phyloP scores from a whole-genome alignment of 2,113 vertebrate genomes.

The Brachirus orientalis region DNA sequence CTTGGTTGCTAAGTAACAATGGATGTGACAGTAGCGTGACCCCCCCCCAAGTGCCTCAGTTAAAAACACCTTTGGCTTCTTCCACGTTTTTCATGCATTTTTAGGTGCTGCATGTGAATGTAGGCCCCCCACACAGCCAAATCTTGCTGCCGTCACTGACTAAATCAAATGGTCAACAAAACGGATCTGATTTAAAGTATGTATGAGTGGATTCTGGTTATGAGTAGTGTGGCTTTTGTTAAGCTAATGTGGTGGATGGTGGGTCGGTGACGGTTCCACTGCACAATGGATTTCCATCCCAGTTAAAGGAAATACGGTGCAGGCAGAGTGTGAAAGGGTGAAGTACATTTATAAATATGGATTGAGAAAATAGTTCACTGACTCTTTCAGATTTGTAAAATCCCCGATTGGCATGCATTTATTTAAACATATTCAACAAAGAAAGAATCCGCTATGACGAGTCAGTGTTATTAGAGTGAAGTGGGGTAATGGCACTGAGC shows the following conservation, averaged over 20 bases:
- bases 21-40: too few species aligned
- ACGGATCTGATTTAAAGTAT: not conserved
- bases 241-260: conserved; percentile 51
- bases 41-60: too few species aligned
- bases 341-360: conserved; percentile 68
- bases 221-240: conserved; percentile 20
- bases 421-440: conserved; percentile 21
- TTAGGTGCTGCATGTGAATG: too few species aligned
- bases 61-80: too few species aligned
- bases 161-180: not conserved
- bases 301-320: conserved; percentile 30
- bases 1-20: too few species aligned
- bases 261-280: conserved; percentile 18
- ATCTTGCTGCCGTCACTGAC: not conserved
- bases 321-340: conserved; percentile 57
- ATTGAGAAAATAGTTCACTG: conserved; percentile 50
- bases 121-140: not conserved
- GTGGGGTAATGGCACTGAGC: not conserved
- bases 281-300: conserved; percentile 13
- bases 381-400: conserved; percentile 71
- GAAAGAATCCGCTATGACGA: not conserved
- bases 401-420: conserved; percentile 61
- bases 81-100: too few species aligned
- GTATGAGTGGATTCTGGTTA: conserved; percentile 12
- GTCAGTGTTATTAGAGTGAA: not conserved